A percentile compares a stretch with the other conserved stretches of the same genome.
Evolutionary conservation across 2,797 vertebrate species (phyloP).

Genomic region (Argentina silus): DNA sequence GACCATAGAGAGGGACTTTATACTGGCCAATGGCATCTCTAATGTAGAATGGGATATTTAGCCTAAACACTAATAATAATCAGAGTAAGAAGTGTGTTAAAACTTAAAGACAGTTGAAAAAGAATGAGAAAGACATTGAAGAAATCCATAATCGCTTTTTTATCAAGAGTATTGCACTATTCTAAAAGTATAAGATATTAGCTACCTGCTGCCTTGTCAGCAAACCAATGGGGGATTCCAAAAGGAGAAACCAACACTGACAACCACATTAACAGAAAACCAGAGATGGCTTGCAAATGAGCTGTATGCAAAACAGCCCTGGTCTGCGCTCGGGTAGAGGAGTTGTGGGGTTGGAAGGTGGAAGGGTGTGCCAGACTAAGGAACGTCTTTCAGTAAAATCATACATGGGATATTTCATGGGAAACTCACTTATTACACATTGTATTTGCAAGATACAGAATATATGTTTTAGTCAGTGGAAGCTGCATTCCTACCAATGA

Average conservation of each 20-base stretch:
- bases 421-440: background rate
- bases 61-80: too few species aligned
- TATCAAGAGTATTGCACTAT: background rate
- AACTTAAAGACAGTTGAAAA: too few species aligned
- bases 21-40: too few species aligned
- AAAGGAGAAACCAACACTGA: background rate
- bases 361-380: slow-evolving; percentile 30
- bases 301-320: slow-evolving; percentile 83
- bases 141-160: background rate
- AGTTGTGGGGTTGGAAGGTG: slow-evolving; percentile 29
- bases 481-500: background rate
- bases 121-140: too few species aligned
- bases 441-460: background rate
- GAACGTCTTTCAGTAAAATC: slow-evolving; percentile 26
- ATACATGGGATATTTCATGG: background rate
- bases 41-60: too few species aligned
- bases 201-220: background rate
- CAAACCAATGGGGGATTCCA: background rate
- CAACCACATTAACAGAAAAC: slow-evolving; percentile 15
- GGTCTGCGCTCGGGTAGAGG: slow-evolving; percentile 34
- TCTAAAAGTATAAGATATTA: background rate
- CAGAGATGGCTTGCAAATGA: slow-evolving; percentile 87
- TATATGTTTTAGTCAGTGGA: background rate
- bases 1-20: too few species aligned
- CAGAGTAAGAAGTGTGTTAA: too few species aligned